phyloP scores from a whole-genome alignment of 2,888 invertebrate genomes.

The Hirtodrosophila cameraria region DNA sequence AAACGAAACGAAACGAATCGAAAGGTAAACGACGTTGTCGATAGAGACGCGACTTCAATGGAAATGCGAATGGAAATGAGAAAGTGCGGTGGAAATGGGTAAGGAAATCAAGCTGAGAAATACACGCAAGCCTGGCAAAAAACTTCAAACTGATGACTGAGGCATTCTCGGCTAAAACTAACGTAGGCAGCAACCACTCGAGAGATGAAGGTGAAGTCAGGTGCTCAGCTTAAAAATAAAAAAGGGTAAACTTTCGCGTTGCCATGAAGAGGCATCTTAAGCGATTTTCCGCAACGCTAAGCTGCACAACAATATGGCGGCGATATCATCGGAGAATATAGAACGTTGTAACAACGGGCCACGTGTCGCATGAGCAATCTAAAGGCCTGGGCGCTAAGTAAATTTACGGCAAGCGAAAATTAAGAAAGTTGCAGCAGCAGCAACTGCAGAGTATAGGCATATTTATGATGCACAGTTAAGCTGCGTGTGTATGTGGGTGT shows the following conservation, averaged over 20 bases:
- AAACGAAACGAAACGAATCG: conserved; percentile 66
- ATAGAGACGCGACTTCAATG: conserved; percentile 30
- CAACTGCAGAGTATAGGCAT: conserved; percentile 30
- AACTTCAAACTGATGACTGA: conserved; percentile 61
- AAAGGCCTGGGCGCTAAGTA: conserved; percentile 20
- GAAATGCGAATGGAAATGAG: conserved; percentile 26
- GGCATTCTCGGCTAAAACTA: conserved; percentile 34
- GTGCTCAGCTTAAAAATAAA: conserved; percentile 11
- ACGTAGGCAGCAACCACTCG: conserved; percentile 12
- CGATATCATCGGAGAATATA: conserved; percentile 18
- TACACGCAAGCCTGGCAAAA: conserved; percentile 53
- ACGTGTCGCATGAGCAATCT: conserved; percentile 23
- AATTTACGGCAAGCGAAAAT: conserved; percentile 65
- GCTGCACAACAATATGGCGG: conserved; percentile 62
- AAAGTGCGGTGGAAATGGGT: conserved; percentile 9
- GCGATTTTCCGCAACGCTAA: conserved; percentile 66
- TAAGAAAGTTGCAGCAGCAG: conserved; percentile 63
- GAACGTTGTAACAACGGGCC: not conserved
- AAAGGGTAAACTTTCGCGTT: conserved; percentile 54
- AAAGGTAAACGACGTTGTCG: conserved; percentile 63
- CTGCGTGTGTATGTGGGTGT: conserved; percentile 25
- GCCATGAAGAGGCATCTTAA: conserved; percentile 52
- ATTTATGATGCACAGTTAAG: conserved; percentile 63
- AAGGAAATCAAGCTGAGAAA: conserved; percentile 23
- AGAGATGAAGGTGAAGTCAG: conserved; percentile 11